These are phyloP conservation scores for Smittia sp. DNA, from an alignment of 2,888 invertebrate species.

Conservation along the genomic window DNA sequence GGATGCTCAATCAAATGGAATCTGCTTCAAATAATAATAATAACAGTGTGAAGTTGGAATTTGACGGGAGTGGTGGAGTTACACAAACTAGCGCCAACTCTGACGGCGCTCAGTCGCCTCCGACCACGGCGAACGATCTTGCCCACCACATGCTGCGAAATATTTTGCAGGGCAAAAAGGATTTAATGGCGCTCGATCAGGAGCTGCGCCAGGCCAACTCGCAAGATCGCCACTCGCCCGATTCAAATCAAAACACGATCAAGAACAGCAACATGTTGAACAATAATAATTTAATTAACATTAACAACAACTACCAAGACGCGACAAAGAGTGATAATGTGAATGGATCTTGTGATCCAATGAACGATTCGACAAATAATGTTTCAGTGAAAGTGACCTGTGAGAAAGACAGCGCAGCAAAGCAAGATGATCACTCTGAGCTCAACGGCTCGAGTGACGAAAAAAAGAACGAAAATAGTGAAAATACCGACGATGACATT, in stretches of 20 bases:
- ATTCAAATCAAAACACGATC: slow-evolving; percentile 45
- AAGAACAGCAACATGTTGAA: slow-evolving; percentile 28
- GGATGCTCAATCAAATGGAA: slow-evolving; percentile 39
- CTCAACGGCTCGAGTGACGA: slow-evolving; percentile 46
- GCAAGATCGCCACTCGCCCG: slow-evolving; percentile 44
- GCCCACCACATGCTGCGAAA: slow-evolving; percentile 87
- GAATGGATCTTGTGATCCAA: slow-evolving; percentile 43
- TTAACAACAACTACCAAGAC: slow-evolving; percentile 39
- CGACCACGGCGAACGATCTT: slow-evolving; percentile 54
- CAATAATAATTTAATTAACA: slow-evolving; percentile 37
- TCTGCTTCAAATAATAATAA: slow-evolving; percentile 35
- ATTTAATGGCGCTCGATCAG: slow-evolving; percentile 72
- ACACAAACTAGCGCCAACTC: slow-evolving; percentile 50
- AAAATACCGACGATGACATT: slow-evolving; percentile 50
- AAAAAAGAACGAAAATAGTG: slow-evolving; percentile 48
- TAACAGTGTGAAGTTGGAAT: slow-evolving; percentile 41
- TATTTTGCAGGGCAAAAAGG: slow-evolving; percentile 85
- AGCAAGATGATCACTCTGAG: background rate
- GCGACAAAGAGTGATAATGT: slow-evolving; percentile 31
- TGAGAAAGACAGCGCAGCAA: slow-evolving; percentile 51
- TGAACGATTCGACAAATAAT: slow-evolving; percentile 49
- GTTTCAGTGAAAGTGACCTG: slow-evolving; percentile 47
- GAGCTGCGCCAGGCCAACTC: slow-evolving; percentile 57
- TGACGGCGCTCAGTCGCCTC: slow-evolving; percentile 52
- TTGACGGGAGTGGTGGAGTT: slow-evolving; percentile 43